phyloP scores from a whole-genome alignment of 2,113 vertebrate species.

The Aphyosemion australe region DNA sequence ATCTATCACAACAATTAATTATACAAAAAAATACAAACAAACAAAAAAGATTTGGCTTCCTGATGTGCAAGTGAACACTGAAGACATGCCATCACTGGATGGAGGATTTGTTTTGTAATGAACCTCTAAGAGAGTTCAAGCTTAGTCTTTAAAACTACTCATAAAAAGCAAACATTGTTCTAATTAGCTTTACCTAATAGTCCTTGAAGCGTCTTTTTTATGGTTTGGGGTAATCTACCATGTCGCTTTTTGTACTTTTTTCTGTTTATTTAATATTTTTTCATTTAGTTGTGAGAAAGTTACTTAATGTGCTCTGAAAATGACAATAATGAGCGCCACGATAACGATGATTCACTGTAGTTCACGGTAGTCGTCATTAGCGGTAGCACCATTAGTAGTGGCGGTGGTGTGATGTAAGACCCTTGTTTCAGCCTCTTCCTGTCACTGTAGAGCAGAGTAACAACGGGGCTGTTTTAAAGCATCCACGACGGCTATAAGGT shows the following conservation, averaged over 20 bases:
- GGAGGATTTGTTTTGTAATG: conserved; percentile 19
- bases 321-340: conserved; percentile 11
- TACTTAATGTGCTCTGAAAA: conserved; percentile 42
- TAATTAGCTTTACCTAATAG: conserved; percentile 51
- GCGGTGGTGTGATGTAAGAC: conserved; percentile 15
- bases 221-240: conserved; percentile 25
- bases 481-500: conserved; percentile 33
- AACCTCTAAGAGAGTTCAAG: conserved; percentile 33
- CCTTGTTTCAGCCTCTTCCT: conserved; percentile 12
- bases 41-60: not conserved
- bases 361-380: conserved; percentile 22
- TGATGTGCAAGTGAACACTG: conserved; percentile 9
- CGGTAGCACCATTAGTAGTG: conserved; percentile 17
- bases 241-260: conserved; percentile 15
- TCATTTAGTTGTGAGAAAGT: conserved; percentile 27
- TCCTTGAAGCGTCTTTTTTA: conserved; percentile 25
- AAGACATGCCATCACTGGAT: not conserved
- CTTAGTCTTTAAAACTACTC: conserved; percentile 19
- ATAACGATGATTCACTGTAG: conserved; percentile 17
- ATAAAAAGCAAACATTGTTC: conserved; percentile 37
- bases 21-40: conserved; percentile 3
- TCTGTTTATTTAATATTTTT: conserved; percentile 19
- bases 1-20: conserved; percentile 7
- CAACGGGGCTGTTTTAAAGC: conserved; percentile 33
- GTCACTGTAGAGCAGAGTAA: conserved; percentile 34